Evolutionary conservation across 1,140 invertebrate genomes (phyloP), one percentile per base, ranked within the genome.

Genomic region (Caenorhabditis remanei): DNA sequence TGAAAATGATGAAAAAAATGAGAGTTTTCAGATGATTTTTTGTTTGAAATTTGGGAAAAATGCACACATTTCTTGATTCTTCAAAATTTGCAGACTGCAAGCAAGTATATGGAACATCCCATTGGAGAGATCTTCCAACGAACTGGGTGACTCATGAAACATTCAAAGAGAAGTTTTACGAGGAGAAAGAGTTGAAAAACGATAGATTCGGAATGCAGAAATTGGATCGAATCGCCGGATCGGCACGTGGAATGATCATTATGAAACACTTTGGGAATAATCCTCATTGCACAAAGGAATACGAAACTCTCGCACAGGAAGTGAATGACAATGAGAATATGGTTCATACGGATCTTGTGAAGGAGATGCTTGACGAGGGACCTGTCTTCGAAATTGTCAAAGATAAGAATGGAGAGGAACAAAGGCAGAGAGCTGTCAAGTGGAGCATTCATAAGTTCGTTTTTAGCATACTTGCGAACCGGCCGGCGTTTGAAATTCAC

Each of bases 221-320:
- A 3, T 46, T 79, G 2, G 71, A 79, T 50, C 9, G 43, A 79
- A 46, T 79, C 1, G 71, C 71, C 1, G 21, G 21, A 11, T n/a
- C 71, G 7, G 71, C 71, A 50, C 71, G 71, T 13, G 71, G 71
- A 79, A 79, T 50, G 43, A 50, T 79, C 46, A 79, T 79, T 3
- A 24, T 50, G 43, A 50, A 32, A 24, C n/a, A 50, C 32, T 24
- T 50, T 5, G 24, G 53, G n/a, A 19, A 11, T 7, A 53, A 50
- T 50, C 43, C 19, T 13, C 71, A 13, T 2, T 43, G 40, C 24
- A 9, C 0, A 7, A 32, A 21, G 7, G 71, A 71, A 21, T 48
- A 48, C 14, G 24, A 79, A 19, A 19, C 53, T 7, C 40, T 50
- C 8, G 1, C 11, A 5, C 14, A 40, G 14, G 61, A 63, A 13